phyloP scores from a whole-genome alignment of 2,888 invertebrate species.

The Marasmarcha lunaedactyla region DNA sequence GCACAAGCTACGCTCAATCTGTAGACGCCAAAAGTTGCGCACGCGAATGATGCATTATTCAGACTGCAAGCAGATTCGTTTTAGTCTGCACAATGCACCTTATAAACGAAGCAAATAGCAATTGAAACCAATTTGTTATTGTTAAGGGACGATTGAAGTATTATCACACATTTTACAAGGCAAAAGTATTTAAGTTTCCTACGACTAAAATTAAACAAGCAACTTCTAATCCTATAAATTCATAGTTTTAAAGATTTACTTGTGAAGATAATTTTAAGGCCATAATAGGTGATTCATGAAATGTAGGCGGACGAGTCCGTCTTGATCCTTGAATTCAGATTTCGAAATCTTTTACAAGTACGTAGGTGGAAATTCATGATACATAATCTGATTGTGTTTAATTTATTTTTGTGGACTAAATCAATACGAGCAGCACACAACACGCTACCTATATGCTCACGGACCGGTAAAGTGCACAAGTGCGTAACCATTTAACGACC shows the following conservation, averaged over 20 bases:
- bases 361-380: constrained; percentile 6
- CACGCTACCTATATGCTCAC: constrained; percentile 25
- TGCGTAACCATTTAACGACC: constrained; percentile 42
- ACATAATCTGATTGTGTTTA: constrained; percentile 18
- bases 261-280: too few species aligned
- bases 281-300: too few species aligned
- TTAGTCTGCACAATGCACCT: constrained; percentile 18
- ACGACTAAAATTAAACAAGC: too few species aligned
- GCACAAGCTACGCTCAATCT: constrained; percentile 37
- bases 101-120: constrained; percentile 23
- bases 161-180: too few species aligned
- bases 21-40: constrained; percentile 28
- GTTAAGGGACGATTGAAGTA: constrained; percentile 11
- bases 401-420: constrained; percentile 7
- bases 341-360: not conserved
- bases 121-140: constrained; percentile 18
- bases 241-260: too few species aligned
- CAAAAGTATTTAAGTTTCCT: too few species aligned
- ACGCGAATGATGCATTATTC: constrained; percentile 23
- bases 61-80: not conserved
- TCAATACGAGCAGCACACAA: too few species aligned
- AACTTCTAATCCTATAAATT: too few species aligned
- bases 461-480: constrained; percentile 30
- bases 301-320: constrained; percentile 3
- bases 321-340: not conserved